A percentile compares a stretch with the other conserved stretches of the same genome.
Conservation (phyloP, 2,888 invertebrate genomes). For the Lissocephala sabroskyi region DNA sequence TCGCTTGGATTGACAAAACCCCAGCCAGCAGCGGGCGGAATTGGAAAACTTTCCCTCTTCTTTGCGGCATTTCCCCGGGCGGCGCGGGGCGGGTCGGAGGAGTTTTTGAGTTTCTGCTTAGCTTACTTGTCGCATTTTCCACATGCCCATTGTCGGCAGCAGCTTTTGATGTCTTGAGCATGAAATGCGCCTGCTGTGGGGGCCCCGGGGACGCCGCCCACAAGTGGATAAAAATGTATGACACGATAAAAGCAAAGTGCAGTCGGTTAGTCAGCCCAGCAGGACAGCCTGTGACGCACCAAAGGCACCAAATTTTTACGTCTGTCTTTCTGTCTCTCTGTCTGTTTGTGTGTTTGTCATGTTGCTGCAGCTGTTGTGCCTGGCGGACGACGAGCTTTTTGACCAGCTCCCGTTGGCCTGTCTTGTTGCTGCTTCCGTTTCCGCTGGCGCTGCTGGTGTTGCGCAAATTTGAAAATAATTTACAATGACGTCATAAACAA, state of each 20-base stretch:
- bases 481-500: conserved; percentile 45
- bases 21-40: too few species aligned
- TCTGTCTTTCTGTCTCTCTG: background rate
- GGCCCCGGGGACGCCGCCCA: conserved; percentile 40
- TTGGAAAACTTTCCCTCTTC: too few species aligned
- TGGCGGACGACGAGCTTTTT: background rate
- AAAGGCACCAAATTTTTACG: background rate
- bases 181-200: conserved; percentile 29
- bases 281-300: too few species aligned
- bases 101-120: too few species aligned
- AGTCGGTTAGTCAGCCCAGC: conserved; percentile 28
- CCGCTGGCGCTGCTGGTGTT: conserved; percentile 40
- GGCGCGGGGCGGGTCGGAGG: too few species aligned
- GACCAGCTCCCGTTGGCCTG: conserved; percentile 29
- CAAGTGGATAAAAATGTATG: conserved; percentile 65
- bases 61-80: too few species aligned
- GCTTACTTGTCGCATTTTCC: background rate
- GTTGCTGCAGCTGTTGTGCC: conserved; percentile 1
- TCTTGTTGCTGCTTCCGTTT: conserved; percentile 51
- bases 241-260: conserved; percentile 51
- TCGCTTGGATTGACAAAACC: conserved; percentile 1
- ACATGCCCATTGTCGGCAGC: conserved; percentile 42
- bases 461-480: conserved; percentile 61
- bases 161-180: conserved; percentile 42
- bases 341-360: background rate